A percentile compares a stretch with the other conserved stretches of the same genome.
Evolutionary conservation across 2,888 invertebrate genomes (phyloP).

Genomic region (Oconnorella tubifera): DNA sequence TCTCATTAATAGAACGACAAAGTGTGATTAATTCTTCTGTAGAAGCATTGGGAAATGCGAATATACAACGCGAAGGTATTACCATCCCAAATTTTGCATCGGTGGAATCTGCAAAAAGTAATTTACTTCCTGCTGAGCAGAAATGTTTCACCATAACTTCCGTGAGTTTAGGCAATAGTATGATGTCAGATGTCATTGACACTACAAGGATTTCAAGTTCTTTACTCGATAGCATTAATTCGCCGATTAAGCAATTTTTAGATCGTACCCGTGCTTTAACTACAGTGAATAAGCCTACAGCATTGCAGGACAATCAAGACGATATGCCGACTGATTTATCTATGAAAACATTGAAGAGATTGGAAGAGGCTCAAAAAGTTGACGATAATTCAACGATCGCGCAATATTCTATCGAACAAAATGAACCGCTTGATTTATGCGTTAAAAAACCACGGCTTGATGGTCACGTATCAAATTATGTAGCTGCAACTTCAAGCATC

Average conservation of each 20-base stretch:
- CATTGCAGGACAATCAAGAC: not conserved
- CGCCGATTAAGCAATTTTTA: constrained; percentile 17
- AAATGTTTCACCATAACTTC: no score
- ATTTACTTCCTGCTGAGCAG: not conserved
- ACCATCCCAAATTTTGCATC: not conserved
- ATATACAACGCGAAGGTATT: no score
- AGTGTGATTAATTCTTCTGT: no score
- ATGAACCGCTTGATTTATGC: constrained; percentile 12
- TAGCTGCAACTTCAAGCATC: no score
- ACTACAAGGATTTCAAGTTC: not conserved
- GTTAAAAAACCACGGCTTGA: not conserved
- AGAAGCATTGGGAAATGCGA: no score
- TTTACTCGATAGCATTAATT: constrained; percentile 8
- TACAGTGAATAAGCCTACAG: no score
- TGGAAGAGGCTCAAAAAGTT: not conserved
- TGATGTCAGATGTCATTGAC: not conserved
- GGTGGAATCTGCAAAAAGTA: not conserved
- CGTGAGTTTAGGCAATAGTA: no score
- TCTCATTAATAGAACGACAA: not conserved
- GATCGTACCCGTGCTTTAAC: constrained; percentile 11
- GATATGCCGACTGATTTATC: constrained; percentile 7
- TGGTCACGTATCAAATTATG: not conserved
- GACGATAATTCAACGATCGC: not conserved
- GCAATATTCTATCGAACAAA: not conserved
- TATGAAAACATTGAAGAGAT: constrained; percentile 2